Conservation (phyloP, 2,797 vertebrate species). For the Muscicapa striata region DNA sequence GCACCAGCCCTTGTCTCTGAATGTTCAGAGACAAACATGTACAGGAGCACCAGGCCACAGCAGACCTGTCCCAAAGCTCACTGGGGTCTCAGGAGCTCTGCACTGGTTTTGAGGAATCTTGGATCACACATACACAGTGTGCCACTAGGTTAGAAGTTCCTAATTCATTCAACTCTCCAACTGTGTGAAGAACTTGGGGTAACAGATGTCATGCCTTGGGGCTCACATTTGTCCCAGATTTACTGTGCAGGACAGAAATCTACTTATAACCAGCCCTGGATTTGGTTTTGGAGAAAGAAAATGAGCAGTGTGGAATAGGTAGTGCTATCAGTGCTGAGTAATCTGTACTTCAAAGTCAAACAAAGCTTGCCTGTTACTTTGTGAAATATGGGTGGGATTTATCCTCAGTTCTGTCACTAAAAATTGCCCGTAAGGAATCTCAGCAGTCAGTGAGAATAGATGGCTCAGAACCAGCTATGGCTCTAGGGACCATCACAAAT, state of each 20-base stretch:
- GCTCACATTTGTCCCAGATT: not conserved
- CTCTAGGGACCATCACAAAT: slow-evolving; percentile 20
- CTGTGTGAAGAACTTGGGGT: not conserved
- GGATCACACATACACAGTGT: not conserved
- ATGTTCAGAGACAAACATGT: not conserved
- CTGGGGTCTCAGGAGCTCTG: not conserved
- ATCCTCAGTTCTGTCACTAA: slow-evolving; percentile 17
- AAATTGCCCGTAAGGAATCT: slow-evolving; percentile 10
- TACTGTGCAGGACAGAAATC: not conserved
- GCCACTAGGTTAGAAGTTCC: not conserved
- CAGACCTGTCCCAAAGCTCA: not conserved
- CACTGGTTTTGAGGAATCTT: not conserved
- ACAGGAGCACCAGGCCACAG: not conserved
- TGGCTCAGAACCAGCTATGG: not conserved
- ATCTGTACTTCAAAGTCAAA: slow-evolving; percentile 42
- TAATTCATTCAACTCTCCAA: not conserved
- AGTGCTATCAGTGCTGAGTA: not conserved
- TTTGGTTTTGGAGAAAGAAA: not conserved
- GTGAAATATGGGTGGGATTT: not conserved
- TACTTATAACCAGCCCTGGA: not conserved
- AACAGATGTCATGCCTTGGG: not conserved
- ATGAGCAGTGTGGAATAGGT: not conserved
- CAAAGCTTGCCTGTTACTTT: slow-evolving; percentile 21
- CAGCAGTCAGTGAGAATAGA: not conserved
- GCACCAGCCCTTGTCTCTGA: not conserved